phyloP scores from a whole-genome alignment of 1,140 invertebrate genomes.

The Cherax destructor region DNA sequence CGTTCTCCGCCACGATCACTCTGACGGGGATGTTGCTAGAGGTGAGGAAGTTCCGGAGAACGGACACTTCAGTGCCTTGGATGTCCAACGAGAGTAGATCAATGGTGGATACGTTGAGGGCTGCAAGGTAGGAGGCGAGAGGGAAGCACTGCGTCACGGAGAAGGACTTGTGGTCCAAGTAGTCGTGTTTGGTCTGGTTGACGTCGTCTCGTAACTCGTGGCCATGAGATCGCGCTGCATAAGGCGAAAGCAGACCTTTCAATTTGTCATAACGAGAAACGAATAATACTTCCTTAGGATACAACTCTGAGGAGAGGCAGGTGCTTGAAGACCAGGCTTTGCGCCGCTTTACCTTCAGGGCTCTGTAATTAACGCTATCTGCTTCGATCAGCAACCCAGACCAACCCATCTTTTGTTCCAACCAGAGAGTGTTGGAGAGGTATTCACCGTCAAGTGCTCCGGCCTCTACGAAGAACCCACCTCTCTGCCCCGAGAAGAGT shows the following conservation, averaged over 20 bases:
- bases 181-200: neutral
- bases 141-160: neutral
- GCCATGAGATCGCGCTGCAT: neutral
- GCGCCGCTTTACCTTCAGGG: constrained; percentile 72
- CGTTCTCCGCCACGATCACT: constrained; percentile 48
- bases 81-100: constrained; percentile 33
- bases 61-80: constrained; percentile 8
- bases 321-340: constrained; percentile 71
- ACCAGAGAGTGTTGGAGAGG: constrained; percentile 73
- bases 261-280: neutral
- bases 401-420: constrained; percentile 73
- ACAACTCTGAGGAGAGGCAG: constrained; percentile 64
- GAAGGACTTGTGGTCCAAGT: neutral
- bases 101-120: neutral
- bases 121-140: constrained; percentile 8
- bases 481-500: constrained; percentile 13
- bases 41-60: constrained; percentile 18
- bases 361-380: constrained; percentile 68
- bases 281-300: neutral
- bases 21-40: constrained; percentile 25
- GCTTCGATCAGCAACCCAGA: constrained; percentile 74
- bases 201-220: neutral
- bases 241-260: neutral
- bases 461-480: constrained; percentile 73
- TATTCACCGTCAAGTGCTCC: constrained; percentile 68